Percentiles rank a stretch among this genome's conserved stretches.
Conservation (phyloP, 1,140 invertebrate genomes). For the Stegodyphus dumicola region DNA sequence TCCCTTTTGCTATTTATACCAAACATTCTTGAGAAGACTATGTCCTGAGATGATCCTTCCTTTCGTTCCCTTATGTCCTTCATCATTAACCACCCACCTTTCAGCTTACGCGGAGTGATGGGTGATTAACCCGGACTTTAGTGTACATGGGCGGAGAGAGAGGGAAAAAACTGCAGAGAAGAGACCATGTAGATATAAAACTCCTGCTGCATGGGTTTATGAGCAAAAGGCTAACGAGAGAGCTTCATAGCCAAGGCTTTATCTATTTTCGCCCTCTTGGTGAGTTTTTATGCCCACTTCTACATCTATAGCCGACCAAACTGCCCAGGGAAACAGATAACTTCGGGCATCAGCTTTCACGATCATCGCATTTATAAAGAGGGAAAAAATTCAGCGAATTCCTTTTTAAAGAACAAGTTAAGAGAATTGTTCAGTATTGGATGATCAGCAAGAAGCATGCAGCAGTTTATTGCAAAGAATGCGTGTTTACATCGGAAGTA, state of each 20-base stretch:
- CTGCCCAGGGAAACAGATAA: constrained; percentile 14
- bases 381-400: background rate
- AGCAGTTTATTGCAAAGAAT: constrained; percentile 35
- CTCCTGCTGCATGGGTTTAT: constrained; percentile 25
- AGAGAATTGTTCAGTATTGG: constrained; percentile 10
- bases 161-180: background rate
- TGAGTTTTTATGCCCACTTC: constrained; percentile 41
- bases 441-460: constrained; percentile 8
- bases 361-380: constrained; percentile 35
- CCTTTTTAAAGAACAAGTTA: background rate
- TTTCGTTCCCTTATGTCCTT: background rate
- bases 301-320: background rate
- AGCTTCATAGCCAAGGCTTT: background rate
- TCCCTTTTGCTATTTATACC: background rate
- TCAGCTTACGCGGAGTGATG: constrained; percentile 2
- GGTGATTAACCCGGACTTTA: constrained; percentile 29
- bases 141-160: background rate
- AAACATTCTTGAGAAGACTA: background rate
- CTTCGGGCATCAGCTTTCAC: constrained; percentile 41
- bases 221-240: constrained; percentile 41
- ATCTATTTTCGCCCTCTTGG: background rate
- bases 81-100: background rate
- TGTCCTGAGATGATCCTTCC: background rate
- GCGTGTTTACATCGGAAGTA: constrained; percentile 33
- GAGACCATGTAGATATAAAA: constrained; percentile 10